Percentiles rank a stretch among this genome's conserved stretches.
phyloP scores from a whole-genome alignment of 2,888 invertebrate genomes.

The Eupithecia centaureata region DNA sequence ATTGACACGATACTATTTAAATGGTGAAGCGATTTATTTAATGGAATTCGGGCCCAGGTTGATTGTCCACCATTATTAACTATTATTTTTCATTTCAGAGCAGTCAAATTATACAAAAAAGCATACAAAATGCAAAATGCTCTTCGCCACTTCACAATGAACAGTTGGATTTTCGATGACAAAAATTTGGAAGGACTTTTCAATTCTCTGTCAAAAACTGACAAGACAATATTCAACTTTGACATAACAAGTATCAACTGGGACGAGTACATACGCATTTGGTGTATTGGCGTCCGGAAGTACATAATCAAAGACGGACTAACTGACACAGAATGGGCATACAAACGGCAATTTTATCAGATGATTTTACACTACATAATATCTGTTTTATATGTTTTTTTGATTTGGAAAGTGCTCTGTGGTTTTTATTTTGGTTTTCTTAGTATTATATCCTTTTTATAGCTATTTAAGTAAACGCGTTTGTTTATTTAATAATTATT shows the following conservation, averaged over 20 bases:
- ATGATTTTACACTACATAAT: conserved; percentile 20
- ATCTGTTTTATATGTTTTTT: background rate
- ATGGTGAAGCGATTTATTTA: no score
- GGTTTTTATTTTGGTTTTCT: background rate
- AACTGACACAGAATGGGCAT: conserved; percentile 28
- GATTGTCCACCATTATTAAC: background rate
- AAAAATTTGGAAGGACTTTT: conserved; percentile 34
- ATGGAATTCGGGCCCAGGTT: no score
- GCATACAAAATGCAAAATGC: conserved; percentile 34
- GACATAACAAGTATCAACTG: conserved; percentile 41
- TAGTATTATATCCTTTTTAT: background rate
- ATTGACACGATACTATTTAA: no score
- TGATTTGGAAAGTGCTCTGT: conserved; percentile 11
- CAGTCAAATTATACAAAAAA: conserved; percentile 47
- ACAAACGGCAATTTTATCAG: conserved; percentile 41
- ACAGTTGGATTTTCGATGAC: conserved; percentile 42
- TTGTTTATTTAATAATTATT: no score
- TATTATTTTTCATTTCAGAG: conserved; percentile 36
- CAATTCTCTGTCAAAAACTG: conserved; percentile 38
- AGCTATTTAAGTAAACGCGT: no score
- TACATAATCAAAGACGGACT: background rate
- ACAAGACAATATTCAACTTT: conserved; percentile 45
- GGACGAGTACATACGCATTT: conserved; percentile 28
- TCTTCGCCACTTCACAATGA: conserved; percentile 35
- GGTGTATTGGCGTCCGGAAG: background rate